Evolutionary conservation across 2,797 vertebrate species (phyloP).

Genomic region (Scyliorhinus canicula): DNA sequence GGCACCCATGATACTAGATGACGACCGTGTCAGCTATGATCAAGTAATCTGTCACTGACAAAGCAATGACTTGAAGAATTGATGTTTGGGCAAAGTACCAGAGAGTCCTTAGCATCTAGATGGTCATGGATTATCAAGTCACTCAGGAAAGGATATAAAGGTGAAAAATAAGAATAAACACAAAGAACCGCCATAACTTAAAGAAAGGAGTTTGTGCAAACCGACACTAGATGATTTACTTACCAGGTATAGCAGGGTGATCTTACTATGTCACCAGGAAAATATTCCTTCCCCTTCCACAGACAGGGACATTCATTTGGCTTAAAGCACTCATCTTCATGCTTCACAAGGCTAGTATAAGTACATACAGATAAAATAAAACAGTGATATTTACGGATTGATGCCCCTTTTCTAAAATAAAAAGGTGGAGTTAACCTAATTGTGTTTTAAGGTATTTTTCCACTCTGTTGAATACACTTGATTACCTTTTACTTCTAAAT

Average conservation of each 20-base stretch:
- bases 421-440: neutral
- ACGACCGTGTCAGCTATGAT: neutral
- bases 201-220: neutral
- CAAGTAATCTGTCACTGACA: neutral
- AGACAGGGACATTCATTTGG: constrained; percentile 78
- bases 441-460: neutral
- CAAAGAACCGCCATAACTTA: neutral
- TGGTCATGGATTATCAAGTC: neutral
- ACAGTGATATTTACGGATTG: neutral
- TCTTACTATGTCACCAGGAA: constrained; percentile 79
- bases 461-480: neutral
- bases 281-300: constrained; percentile 96
- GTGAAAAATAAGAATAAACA: neutral
- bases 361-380: constrained; percentile 31
- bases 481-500: neutral
- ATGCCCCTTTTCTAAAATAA: neutral
- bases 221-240: constrained; percentile 44
- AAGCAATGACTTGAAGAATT: neutral
- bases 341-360: constrained; percentile 73
- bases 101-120: neutral
- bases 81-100: neutral
- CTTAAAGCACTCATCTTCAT: constrained; percentile 82
- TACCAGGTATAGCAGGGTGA: constrained; percentile 89
- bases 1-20: neutral
- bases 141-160: neutral